These are phyloP conservation scores for Kradibia gibbosae DNA, from an alignment of 1,140 invertebrate genomes.

Conservation along the genomic window DNA sequence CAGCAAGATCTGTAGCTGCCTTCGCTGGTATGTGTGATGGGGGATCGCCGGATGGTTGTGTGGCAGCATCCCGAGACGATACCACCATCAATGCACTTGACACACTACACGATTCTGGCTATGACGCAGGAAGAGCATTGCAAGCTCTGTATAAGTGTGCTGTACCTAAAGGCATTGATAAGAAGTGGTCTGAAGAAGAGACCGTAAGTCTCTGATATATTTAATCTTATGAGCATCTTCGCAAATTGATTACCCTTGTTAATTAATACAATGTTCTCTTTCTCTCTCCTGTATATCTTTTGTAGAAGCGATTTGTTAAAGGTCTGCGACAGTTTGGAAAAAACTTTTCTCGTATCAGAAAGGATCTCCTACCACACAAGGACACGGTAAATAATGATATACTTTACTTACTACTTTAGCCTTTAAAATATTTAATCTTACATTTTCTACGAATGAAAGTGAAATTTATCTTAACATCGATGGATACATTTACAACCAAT, in stretches of 20 bases:
- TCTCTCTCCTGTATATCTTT: conserved; percentile 52
- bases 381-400: conserved; percentile 81
- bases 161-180: conserved; percentile 95
- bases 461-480: no score
- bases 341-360: conserved; percentile 98
- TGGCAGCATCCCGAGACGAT: conserved; percentile 95
- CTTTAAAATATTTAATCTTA: no score
- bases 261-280: conserved; percentile 42
- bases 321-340: conserved; percentile 98
- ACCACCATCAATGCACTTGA: conserved; percentile 98
- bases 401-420: no score
- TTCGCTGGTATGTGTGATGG: conserved; percentile 99
- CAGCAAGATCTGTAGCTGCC: conserved; percentile 95
- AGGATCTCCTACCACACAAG: conserved; percentile 96
- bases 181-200: conserved; percentile 98
- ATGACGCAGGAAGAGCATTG: conserved; percentile 94
- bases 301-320: conserved; percentile 95
- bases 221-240: neutral
- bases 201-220: conserved; percentile 76
- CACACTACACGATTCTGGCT: conserved; percentile 93
- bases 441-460: no score
- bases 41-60: conserved; percentile 95
- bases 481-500: no score
- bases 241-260: conserved; percentile 8
- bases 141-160: conserved; percentile 97